Percentiles rank a stretch among this genome's conserved stretches.
These are phyloP conservation scores for Zoanthus sansibaricus DNA, from an alignment of 92 coral and sea anemone genomes.

Conservation along the genomic window DNA sequence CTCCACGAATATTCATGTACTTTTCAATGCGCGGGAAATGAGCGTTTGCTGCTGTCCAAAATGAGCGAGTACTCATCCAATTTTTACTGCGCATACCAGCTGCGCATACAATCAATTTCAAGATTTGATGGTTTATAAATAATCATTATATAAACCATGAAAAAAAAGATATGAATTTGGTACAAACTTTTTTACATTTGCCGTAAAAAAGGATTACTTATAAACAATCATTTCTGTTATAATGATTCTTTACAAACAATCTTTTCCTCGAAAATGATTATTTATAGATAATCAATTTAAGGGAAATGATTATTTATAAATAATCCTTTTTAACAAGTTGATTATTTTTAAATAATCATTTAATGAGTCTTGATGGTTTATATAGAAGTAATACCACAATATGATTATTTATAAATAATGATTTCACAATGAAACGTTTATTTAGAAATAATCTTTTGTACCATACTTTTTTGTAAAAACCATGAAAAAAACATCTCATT, in stretches of 20 bases:
- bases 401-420: background rate
- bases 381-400: too few relatives aligned
- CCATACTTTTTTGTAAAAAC: background rate
- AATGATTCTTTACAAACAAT: background rate
- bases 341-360: background rate
- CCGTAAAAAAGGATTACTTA: background rate
- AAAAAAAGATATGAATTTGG: conserved; percentile 1
- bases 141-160: background rate
- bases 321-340: background rate
- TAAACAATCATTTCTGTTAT: background rate
- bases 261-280: background rate
- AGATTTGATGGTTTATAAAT: background rate
- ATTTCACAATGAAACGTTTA: background rate
- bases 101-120: background rate
- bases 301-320: background rate
- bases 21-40: background rate
- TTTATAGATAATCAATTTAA: too few relatives aligned
- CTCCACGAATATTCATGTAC: background rate
- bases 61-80: background rate
- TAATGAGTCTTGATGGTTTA: too few relatives aligned
- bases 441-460: background rate
- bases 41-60: background rate
- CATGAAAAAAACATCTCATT: background rate
- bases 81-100: too few relatives aligned
- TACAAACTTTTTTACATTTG: conserved; percentile 9